These are phyloP conservation scores for Stratiomys singularior DNA, from an alignment of 2,888 invertebrate species.

Conservation along the genomic window DNA sequence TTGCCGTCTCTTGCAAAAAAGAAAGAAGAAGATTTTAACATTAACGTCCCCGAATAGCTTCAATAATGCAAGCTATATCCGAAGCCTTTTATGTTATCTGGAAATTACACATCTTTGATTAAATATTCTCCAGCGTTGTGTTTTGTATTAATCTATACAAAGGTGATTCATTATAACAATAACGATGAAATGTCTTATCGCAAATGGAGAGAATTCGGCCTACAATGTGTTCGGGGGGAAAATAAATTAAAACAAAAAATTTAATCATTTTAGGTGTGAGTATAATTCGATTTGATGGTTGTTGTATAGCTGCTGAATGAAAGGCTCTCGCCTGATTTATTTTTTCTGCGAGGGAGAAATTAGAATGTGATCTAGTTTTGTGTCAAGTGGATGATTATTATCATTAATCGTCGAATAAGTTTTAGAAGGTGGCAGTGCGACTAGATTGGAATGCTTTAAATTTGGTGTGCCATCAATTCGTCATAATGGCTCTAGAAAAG, in stretches of 20 bases:
- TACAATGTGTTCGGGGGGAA: neutral
- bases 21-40: neutral
- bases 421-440: neutral
- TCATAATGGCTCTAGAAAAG: neutral
- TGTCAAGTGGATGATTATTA: neutral
- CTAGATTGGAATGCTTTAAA: neutral
- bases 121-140: conserved; percentile 23
- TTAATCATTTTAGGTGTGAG: neutral
- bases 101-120: conserved; percentile 34
- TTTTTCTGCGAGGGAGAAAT: neutral
- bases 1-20: neutral
- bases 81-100: neutral
- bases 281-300: neutral
- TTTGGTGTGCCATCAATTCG: too few relatives aligned
- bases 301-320: conserved; percentile 12
- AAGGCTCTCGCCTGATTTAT: neutral
- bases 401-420: neutral
- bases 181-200: conserved; percentile 37
- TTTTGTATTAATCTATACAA: conserved; percentile 3
- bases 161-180: conserved; percentile 19
- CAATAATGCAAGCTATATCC: neutral
- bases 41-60: neutral
- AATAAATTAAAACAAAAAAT: neutral
- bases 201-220: neutral
- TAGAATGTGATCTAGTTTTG: neutral